These are phyloP conservation scores for Alloscopus bannaensis DNA, from an alignment of 2,888 invertebrate genomes.

Conservation along the genomic window DNA sequence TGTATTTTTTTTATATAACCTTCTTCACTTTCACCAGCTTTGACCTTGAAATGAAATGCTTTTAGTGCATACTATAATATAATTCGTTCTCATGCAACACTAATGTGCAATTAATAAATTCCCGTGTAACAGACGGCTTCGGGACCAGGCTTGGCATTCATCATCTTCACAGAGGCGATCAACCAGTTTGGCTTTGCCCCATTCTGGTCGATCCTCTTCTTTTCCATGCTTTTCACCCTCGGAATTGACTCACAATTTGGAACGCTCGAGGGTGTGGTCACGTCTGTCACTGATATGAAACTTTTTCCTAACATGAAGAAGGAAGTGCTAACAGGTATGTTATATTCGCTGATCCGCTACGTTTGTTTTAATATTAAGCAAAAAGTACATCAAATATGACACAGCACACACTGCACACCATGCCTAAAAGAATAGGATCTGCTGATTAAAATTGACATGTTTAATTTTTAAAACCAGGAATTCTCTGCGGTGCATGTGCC, in stretches of 20 bases:
- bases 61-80: too few relatives aligned
- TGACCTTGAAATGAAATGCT: too few relatives aligned
- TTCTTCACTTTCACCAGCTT: too few relatives aligned
- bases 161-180: conserved; percentile 98
- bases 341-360: too few relatives aligned
- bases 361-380: conserved; percentile 35
- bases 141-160: conserved; percentile 96
- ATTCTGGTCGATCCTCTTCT: conserved; percentile 96
- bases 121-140: conserved; percentile 95
- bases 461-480: too few relatives aligned
- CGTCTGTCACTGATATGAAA: conserved; percentile 96
- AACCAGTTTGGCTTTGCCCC: conserved; percentile 98
- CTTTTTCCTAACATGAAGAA: conserved; percentile 93
- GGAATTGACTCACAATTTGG: conserved; percentile 88
- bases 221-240: conserved; percentile 96
- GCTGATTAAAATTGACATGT: conserved; percentile 36
- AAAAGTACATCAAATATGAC: not conserved
- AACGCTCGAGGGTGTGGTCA: conserved; percentile 95
- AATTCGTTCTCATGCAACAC: too few relatives aligned
- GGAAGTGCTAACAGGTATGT: conserved; percentile 89
- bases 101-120: conserved; percentile 73
- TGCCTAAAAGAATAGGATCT: not conserved
- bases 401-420: not conserved
- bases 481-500: conserved; percentile 88
- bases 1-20: not conserved